A percentile compares a stretch with the other conserved stretches of the same genome.
phyloP scores from a whole-genome alignment of 92 coral and sea anemone species.

The Paragorgia papillata region DNA sequence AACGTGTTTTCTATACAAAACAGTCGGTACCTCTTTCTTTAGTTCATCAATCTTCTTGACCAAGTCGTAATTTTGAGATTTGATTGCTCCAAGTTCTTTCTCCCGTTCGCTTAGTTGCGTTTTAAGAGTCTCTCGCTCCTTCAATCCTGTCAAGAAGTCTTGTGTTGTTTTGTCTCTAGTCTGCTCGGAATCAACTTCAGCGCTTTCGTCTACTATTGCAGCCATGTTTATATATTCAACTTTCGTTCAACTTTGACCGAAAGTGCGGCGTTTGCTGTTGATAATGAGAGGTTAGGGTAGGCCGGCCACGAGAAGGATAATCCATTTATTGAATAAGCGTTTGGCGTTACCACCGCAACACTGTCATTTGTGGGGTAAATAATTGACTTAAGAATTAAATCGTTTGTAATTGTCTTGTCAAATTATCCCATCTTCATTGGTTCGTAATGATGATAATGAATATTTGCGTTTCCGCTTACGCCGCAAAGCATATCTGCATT shows the following conservation, averaged over 20 bases:
- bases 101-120: constrained; percentile 74
- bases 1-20: too few species aligned
- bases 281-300: not conserved
- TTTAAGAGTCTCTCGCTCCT: constrained; percentile 91
- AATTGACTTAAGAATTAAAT: constrained; percentile 11
- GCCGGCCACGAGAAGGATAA: not conserved
- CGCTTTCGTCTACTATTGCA: not conserved
- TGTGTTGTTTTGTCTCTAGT: constrained; percentile 82
- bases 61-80: constrained; percentile 79
- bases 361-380: constrained; percentile 7
- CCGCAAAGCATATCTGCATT: not conserved
- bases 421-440: constrained; percentile 18
- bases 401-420: constrained; percentile 31
- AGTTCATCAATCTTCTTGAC: constrained; percentile 73
- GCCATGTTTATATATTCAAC: not conserved
- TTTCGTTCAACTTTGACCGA: too few species aligned
- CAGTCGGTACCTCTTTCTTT: constrained; percentile 70
- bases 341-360: constrained; percentile 24
- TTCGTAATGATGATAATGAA: constrained; percentile 1
- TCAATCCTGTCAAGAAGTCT: constrained; percentile 84
- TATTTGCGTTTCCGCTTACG: constrained; percentile 2
- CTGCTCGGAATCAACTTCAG: not conserved
- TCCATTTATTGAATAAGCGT: not conserved
- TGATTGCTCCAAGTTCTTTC: constrained; percentile 72
- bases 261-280: too few species aligned